Evolutionary conservation across 2,113 vertebrate genomes (phyloP).

Genomic region (Nothoprocta perdicaria): DNA sequence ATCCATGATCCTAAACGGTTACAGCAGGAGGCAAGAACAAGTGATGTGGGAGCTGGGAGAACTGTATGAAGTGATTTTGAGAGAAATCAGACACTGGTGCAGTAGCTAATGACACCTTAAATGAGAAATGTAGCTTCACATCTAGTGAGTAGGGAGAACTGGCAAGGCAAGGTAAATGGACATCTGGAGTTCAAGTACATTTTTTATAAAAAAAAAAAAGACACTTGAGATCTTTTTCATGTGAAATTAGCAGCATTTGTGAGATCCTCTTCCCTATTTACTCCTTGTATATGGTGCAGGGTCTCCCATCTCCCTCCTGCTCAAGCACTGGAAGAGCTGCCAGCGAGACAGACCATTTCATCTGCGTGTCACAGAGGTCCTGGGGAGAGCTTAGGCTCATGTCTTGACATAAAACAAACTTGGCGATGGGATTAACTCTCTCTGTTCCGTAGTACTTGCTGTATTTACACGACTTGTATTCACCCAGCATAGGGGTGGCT

Average conservation of each 20-base stretch:
- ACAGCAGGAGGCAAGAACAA: not conserved
- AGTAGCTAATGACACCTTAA: fast-evolving
- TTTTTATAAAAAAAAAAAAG: not conserved
- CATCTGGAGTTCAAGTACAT: not conserved
- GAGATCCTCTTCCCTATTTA: not conserved
- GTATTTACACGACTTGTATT: not conserved
- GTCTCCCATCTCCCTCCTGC: not conserved
- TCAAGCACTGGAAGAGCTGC: not conserved
- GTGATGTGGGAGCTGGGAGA: not conserved
- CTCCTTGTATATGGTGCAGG: not conserved
- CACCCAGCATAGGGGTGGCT: not conserved
- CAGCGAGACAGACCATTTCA: not conserved
- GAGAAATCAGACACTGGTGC: not conserved
- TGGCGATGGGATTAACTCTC: conserved; percentile 53
- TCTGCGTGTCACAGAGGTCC: conserved; percentile 29
- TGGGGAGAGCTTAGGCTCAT: not conserved
- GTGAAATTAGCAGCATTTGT: not conserved
- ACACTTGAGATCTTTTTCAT: not conserved
- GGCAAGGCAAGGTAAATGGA: not conserved
- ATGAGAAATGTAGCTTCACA: not conserved
- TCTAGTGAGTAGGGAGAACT: not conserved
- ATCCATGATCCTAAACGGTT: not conserved
- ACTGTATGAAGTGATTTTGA: not conserved
- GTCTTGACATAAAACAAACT: conserved; percentile 56
- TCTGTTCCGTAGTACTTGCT: conserved; percentile 10